Evolutionary conservation across 1,140 invertebrate genomes (phyloP), one percentile per base, ranked within the genome.

Genomic region (Zaprionus africanus): DNA sequence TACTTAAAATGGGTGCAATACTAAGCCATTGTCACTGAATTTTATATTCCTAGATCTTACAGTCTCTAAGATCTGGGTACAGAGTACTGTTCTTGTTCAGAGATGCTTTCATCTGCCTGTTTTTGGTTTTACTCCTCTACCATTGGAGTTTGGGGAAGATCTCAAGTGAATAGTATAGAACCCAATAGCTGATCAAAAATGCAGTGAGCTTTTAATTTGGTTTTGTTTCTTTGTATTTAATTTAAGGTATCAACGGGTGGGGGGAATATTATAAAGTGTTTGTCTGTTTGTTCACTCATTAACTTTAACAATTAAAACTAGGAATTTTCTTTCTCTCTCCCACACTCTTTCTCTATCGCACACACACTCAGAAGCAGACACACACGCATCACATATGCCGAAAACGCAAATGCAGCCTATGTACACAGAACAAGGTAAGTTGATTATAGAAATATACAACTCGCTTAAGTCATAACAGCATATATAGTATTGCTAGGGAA

Each of bases 231-330:
- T 51, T 51, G 46, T 51, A 51, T 51, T 51, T 51, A 24, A 51
- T 51, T 51, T 51, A 51, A 51, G 46, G 46, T 51, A 51, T 51
- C 46, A 51, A 51, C 46, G 46, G 46, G 46, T 51, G 46, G 19
- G 17, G 46, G 46, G 19, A 24, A 51, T 51, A 24, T 46, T 51
- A 51, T 51, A 51, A 51, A 22, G 19, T 19, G 11, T 4, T 22
- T 22, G 7, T 51, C 46, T n/a, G 46, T 24, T 24, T 51, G 46
- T 51, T 19, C 12, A 22, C 19, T 51, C 46, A 51, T 82, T 69
- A 88, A 84, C 84, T 78, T 75, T 87, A 87, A 87, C 83, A 87
- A 88, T 87, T 87, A 87, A 72, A 84, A 78, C 83, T 87, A 87
- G 49, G 54, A 87, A 78, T 81, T 87, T 78, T 51, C 41, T 64